Base-by-base conservation (phyloP, 2,797 vertebrate species). In the Cryptoprocta ferox region DNA sequence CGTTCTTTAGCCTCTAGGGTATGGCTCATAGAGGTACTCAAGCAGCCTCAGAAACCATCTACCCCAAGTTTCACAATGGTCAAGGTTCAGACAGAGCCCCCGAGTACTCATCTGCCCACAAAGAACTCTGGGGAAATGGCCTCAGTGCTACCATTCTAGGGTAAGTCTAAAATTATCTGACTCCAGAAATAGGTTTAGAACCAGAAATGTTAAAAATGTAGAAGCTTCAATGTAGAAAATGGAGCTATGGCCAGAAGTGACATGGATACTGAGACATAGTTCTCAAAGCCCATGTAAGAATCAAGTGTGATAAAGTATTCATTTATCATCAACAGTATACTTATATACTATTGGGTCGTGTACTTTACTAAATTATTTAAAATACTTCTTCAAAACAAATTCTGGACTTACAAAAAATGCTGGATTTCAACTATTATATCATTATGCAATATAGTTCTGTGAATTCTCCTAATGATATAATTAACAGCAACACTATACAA, bases 351-450 rank as follows among this genome's bases (percentile, higher is more conserved):
- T n/a, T 19, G 50, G 56, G 56, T 82, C 50, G 76, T 32, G 5
- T 80, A 71, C 30, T n/a, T 65, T 24, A 78, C 53, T 28, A 48
- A 61, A 4, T 79, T 37, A 76, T 93, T 66, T 32, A 61, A 53
- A 89, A 65, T 11, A 21, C 18, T 63, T 96, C 35, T 59, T 76
- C 37, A 92, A 28, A 88, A 50, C 30, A 83, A 83, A 91, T 53
- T 85, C 28, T 50, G 19, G 32, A 76, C 19, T 91, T 37, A 90
- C 30, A 94, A 75, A 84, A 90, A 59, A 53, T 28, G 84, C 37
- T 94, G 37, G 16, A 63, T 88, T 96, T 96, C 45, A 89, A 75
- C 48, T 83, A 79, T 37, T 73, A 71, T 35, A n/a, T 39, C 76
- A 30, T 48, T 59, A 39, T 71, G 53, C 26, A 48, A 42, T 19